phyloP scores from a whole-genome alignment of 2,113 vertebrate species.

The Phasianus colchicus region DNA sequence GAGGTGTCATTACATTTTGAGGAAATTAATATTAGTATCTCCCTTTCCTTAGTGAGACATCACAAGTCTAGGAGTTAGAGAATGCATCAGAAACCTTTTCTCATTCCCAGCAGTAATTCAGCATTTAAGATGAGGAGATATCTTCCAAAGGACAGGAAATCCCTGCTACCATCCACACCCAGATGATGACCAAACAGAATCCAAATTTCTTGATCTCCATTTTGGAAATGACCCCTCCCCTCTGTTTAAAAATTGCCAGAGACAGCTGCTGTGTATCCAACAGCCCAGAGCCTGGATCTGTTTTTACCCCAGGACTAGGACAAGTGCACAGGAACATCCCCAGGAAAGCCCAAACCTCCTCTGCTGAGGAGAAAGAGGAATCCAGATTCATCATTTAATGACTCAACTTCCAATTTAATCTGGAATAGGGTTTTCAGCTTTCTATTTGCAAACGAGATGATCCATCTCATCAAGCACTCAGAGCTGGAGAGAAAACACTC shows the following conservation, averaged over 20 bases:
- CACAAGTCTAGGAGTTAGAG: not conserved
- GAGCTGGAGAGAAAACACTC: not conserved
- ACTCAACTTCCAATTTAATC: rapidly evolving
- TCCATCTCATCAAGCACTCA: not conserved
- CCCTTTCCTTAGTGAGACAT: not conserved
- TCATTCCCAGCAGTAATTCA: not conserved
- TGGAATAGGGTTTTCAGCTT: not conserved
- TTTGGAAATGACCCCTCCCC: not conserved
- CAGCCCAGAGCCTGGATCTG: not conserved
- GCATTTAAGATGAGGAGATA: not conserved
- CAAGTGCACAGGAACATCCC: not conserved
- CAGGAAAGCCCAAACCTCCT: not conserved
- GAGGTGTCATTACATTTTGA: not conserved
- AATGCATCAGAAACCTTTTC: not conserved
- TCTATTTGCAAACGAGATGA: not conserved
- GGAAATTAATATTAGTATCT: not conserved
- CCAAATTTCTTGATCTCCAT: not conserved
- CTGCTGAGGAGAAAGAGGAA: not conserved
- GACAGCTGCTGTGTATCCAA: not conserved
- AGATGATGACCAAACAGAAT: not conserved
- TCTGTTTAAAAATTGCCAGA: not conserved
- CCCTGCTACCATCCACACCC: not conserved
- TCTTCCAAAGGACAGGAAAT: not conserved
- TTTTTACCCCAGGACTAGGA: not conserved
- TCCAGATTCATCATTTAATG: not conserved